Percentiles rank a stretch among this genome's conserved stretches.
These are phyloP conservation scores for Hemaris fuciformis DNA, from an alignment of 2,888 invertebrate species.

Conservation along the genomic window DNA sequence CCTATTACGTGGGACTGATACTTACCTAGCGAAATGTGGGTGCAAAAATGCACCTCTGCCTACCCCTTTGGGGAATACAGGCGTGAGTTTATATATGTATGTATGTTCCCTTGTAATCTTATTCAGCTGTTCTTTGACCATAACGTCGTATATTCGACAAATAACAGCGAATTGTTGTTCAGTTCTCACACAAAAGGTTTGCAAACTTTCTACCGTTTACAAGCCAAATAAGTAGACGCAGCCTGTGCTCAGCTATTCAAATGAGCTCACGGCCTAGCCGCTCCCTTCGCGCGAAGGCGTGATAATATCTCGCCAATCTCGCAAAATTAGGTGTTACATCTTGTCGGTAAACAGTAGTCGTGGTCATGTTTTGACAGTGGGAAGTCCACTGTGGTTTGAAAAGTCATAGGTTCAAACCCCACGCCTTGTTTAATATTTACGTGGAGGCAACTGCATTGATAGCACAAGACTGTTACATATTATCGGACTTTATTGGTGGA, in stretches of 20 bases:
- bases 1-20: no score
- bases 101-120: no score
- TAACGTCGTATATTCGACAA: neutral
- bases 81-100: no score
- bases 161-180: neutral
- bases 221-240: conserved; percentile 11
- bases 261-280: conserved; percentile 36
- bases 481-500: no score
- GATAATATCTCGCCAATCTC: conserved; percentile 23
- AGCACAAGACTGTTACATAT: no score
- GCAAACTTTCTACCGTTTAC: neutral
- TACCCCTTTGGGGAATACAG: no score
- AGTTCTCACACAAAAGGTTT: neutral
- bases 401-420: no score
- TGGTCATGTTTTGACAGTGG: neutral
- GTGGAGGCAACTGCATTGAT: no score
- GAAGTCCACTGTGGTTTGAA: no score
- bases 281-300: conserved; percentile 26
- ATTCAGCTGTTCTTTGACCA: neutral
- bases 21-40: no score
- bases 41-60: no score
- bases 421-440: no score
- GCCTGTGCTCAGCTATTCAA: conserved; percentile 37
- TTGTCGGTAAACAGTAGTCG: neutral
- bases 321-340: neutral